These are phyloP conservation scores for Calliopsis andreniformis DNA, from an alignment of 1,140 invertebrate species.

Conservation along the genomic window DNA sequence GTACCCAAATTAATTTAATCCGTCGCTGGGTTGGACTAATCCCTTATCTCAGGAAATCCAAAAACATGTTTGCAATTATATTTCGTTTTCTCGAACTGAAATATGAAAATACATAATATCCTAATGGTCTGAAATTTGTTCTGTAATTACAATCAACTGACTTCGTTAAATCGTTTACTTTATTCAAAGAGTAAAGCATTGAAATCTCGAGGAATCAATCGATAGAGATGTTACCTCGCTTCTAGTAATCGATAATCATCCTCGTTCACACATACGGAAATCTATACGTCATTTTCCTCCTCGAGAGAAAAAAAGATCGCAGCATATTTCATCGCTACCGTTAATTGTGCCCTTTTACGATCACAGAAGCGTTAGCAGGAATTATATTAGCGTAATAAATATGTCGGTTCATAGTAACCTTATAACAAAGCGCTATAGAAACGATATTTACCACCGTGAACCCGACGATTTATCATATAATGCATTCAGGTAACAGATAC, in stretches of 20 bases:
- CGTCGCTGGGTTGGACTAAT: conserved; percentile 54
- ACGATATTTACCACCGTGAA: conserved; percentile 9
- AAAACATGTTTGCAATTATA: not conserved
- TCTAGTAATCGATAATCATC: too few relatives aligned
- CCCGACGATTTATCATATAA: conserved; percentile 14
- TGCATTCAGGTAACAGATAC: conserved; percentile 10
- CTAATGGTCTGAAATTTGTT: too few relatives aligned
- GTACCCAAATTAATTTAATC: conserved; percentile 58
- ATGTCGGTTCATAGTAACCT: not conserved
- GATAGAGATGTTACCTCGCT: too few relatives aligned
- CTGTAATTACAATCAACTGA: too few relatives aligned
- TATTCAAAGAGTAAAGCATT: too few relatives aligned
- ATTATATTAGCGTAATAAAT: not conserved
- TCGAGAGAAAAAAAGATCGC: not conserved
- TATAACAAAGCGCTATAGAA: not conserved
- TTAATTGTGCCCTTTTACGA: not conserved
- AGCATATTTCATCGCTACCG: too few relatives aligned
- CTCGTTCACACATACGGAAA: not conserved
- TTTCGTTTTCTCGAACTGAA: too few relatives aligned
- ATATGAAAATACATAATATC: too few relatives aligned
- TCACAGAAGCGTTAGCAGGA: not conserved
- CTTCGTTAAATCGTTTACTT: too few relatives aligned
- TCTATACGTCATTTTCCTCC: not conserved
- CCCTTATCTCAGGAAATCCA: conserved; percentile 37
- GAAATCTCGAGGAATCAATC: too few relatives aligned